These are phyloP conservation scores for Nothocercus nigrocapillus DNA, from an alignment of 2,113 vertebrate genomes.

Conservation along the genomic window DNA sequence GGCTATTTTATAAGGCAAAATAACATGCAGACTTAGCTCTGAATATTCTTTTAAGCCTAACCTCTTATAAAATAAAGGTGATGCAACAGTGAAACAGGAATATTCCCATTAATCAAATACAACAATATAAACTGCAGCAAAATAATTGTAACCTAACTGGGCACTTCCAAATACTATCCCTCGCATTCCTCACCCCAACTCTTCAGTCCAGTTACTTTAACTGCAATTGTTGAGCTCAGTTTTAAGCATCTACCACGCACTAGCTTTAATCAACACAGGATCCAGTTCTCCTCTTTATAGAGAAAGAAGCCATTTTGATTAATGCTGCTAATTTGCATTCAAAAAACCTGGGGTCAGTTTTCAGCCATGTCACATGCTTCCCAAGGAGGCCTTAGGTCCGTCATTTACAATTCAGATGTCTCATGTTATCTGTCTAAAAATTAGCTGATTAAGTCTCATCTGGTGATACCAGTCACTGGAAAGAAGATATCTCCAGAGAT, in stretches of 20 bases:
- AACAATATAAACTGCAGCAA: not conserved
- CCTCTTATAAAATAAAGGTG: not conserved
- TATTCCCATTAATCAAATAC: not conserved
- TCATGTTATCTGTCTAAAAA: not conserved
- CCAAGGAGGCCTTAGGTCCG: not conserved
- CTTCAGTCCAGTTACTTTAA: not conserved
- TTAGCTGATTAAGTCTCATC: not conserved
- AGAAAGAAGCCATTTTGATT: not conserved
- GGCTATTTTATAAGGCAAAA: not conserved
- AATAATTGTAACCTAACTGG: not conserved
- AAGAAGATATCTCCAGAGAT: not conserved
- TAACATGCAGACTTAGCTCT: not conserved
- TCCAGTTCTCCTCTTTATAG: not conserved
- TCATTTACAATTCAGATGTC: not conserved
- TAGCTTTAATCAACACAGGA: not conserved
- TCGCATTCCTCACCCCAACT: not conserved
- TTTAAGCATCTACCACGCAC: not conserved
- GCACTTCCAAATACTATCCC: not conserved
- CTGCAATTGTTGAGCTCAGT: not conserved
- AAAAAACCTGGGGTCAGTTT: not conserved
- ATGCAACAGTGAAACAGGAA: not conserved
- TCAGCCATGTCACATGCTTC: not conserved
- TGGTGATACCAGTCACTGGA: not conserved
- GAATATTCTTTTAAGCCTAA: slow-evolving; percentile 23
- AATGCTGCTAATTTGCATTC: not conserved